phyloP scores from a whole-genome alignment of 2,797 vertebrate genomes.

The Tapera naevia region DNA sequence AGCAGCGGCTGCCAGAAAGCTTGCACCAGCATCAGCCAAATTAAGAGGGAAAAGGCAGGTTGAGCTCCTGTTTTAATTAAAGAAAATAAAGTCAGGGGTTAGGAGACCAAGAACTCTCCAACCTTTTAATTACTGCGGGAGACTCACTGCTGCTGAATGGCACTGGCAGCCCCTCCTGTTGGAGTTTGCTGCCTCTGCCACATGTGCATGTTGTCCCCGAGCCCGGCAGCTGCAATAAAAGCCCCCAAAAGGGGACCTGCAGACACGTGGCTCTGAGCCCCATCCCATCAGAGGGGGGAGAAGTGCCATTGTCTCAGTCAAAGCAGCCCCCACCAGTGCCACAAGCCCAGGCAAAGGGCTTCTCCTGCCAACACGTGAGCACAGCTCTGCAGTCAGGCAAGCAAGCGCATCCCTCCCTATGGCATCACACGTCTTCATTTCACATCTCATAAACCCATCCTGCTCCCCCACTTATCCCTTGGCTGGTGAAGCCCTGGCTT shows the following conservation, averaged over 20 bases:
- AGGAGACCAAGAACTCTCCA: not conserved
- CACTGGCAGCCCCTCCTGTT: not conserved
- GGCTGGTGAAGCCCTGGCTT: not conserved
- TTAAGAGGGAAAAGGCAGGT: not conserved
- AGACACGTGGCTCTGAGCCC: rapidly evolving
- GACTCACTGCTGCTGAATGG: rapidly evolving
- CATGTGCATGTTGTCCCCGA: rapidly evolving
- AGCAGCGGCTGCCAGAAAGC: not conserved
- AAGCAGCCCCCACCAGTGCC: not conserved
- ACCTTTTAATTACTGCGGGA: not conserved
- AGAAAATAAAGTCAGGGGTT: not conserved
- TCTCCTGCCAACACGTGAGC: not conserved
- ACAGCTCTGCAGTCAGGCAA: not conserved
- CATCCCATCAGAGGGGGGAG: not conserved
- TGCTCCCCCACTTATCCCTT: not conserved
- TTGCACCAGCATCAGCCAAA: not conserved
- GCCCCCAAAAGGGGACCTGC: not conserved
- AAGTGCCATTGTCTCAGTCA: rapidly evolving
- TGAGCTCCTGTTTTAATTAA: not conserved
- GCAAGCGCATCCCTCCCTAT: rapidly evolving
- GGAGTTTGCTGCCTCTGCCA: not conserved
- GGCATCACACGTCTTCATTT: not conserved
- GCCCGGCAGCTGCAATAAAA: rapidly evolving
- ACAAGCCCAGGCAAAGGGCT: not conserved
- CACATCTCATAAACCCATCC: not conserved